Percentiles rank a stretch among this genome's conserved stretches.
Evolutionary conservation across 2,888 invertebrate species (phyloP).

Genomic region (Hofmannophila pseudospretella): DNA sequence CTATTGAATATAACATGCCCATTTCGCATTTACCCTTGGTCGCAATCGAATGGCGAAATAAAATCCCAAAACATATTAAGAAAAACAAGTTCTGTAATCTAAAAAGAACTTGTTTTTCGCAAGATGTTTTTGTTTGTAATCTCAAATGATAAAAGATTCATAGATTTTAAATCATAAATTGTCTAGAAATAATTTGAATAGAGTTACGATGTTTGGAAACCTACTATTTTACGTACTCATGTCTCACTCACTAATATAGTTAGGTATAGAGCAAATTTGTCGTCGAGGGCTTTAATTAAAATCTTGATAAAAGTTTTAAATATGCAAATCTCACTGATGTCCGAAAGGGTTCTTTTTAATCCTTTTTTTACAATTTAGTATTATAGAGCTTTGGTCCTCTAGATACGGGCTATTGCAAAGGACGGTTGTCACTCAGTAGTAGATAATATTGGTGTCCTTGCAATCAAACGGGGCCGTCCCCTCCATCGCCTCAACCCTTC

Average conservation of each 20-base stretch:
- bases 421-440: conserved; percentile 20
- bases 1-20: background rate
- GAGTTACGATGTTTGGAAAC: no score
- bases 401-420: conserved; percentile 6
- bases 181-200: no score
- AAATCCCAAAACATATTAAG: no score
- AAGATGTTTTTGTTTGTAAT: no score
- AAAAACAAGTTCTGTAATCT: no score
- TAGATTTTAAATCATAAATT: no score
- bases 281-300: conserved; percentile 5
- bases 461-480: conserved; percentile 48
- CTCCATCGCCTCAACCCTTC: conserved; percentile 60
- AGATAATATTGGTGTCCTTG: conserved; percentile 32
- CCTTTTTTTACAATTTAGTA: conserved; percentile 7
- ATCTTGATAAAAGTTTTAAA: conserved; percentile 12
- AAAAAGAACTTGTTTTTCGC: no score
- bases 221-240: no score
- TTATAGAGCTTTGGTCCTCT: conserved; percentile 1
- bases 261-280: background rate
- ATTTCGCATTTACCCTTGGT: no score
- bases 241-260: no score
- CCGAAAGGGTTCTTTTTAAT: conserved; percentile 9
- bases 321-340: conserved; percentile 11
- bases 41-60: no score
- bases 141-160: no score